Evolutionary conservation across 1,140 invertebrate species (phyloP).

Genomic region (Ladona fulva): DNA sequence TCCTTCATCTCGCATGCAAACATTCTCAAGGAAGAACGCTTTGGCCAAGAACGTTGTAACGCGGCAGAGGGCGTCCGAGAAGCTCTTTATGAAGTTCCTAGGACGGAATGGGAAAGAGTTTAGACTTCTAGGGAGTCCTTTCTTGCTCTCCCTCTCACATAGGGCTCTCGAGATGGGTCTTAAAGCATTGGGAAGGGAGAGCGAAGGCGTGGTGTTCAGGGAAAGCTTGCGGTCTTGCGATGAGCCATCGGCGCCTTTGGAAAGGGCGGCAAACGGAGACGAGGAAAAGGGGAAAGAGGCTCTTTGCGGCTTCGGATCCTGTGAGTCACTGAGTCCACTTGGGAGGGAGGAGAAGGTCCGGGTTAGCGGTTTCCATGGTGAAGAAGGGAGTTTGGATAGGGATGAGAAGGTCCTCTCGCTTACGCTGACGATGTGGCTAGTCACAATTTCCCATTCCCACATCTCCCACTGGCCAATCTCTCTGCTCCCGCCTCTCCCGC

Average conservation of each 20-base stretch:
- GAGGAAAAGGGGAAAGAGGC: not conserved
- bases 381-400: not conserved
- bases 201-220: not conserved
- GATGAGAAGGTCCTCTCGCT: not conserved
- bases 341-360: too few relatives aligned
- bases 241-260: not conserved
- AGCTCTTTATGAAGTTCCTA: too few relatives aligned
- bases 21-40: too few relatives aligned
- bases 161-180: not conserved
- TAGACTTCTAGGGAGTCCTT: not conserved
- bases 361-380: too few relatives aligned
- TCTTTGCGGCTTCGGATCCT: too few relatives aligned
- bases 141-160: too few relatives aligned
- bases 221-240: not conserved
- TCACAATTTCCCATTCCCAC: not conserved
- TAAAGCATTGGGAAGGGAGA: not conserved
- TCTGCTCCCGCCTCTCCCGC: not conserved
- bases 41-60: too few relatives aligned
- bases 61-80: too few relatives aligned
- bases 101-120: not conserved
- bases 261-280: not conserved
- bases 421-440: constrained; percentile 6
- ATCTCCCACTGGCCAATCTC: not conserved
- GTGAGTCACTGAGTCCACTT: too few relatives aligned
- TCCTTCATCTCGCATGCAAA: too few relatives aligned